Conservation (phyloP, 1,140 invertebrate genomes). For the Agrilus planipennis region DNA sequence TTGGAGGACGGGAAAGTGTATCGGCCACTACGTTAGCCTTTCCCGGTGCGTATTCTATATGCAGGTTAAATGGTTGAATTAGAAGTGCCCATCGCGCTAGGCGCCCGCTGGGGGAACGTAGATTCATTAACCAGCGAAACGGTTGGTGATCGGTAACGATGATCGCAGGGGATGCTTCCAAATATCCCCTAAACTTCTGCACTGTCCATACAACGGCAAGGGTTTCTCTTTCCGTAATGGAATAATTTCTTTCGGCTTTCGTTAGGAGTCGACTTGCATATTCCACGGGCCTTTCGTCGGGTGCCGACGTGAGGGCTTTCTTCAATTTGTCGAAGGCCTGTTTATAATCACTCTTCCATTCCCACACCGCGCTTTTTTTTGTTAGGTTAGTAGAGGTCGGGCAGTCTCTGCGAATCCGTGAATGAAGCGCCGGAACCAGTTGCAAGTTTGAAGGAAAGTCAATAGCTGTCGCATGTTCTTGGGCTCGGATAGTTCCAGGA, state of each 20-base stretch:
- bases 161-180: too few species aligned
- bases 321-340: background rate
- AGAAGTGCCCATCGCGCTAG: constrained; percentile 17
- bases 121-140: constrained; percentile 1
- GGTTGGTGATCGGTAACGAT: too few species aligned
- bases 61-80: constrained; percentile 8
- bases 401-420: background rate
- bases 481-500: constrained; percentile 24
- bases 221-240: constrained; percentile 31
- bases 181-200: constrained; percentile 23
- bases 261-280: constrained; percentile 30
- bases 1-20: background rate
- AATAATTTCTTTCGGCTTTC: constrained; percentile 29
- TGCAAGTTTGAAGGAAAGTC: constrained; percentile 2
- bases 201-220: constrained; percentile 33
- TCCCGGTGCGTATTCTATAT: constrained; percentile 12
- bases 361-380: constrained; percentile 3
- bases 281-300: constrained; percentile 33
- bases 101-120: constrained; percentile 16
- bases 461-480: constrained; percentile 19
- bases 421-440: constrained; percentile 4
- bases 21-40: constrained; percentile 2
- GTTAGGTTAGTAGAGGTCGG: background rate
- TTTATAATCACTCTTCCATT: background rate
- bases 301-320: background rate